phyloP scores from a whole-genome alignment of 1,140 invertebrate species.

The Ceratina calcarata region DNA sequence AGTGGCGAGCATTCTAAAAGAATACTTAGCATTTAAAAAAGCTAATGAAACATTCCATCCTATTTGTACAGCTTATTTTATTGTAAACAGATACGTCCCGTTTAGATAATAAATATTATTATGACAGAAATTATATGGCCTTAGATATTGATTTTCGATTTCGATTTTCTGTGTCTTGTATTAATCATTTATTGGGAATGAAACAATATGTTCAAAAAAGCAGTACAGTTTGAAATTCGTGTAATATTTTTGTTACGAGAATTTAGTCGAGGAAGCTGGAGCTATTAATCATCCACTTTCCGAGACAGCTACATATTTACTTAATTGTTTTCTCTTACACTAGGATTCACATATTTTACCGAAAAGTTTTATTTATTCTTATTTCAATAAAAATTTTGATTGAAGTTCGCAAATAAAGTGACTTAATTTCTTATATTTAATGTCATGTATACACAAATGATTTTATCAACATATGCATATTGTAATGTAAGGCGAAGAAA shows the following conservation, averaged over 20 bases:
- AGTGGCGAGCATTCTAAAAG: slow-evolving; percentile 52
- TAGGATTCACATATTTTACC: too few species aligned
- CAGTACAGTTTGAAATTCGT: slow-evolving; percentile 20
- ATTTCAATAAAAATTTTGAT: slow-evolving; percentile 18
- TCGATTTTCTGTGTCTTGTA: slow-evolving; percentile 9
- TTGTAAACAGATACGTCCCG: slow-evolving; percentile 64
- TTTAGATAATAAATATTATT: slow-evolving; percentile 64
- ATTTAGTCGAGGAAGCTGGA: background rate
- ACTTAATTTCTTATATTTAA: slow-evolving; percentile 54
- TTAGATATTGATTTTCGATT: slow-evolving; percentile 60
- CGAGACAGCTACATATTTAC: too few species aligned
- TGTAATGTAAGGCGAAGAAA: background rate
- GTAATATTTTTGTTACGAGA: slow-evolving; percentile 14
- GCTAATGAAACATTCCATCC: slow-evolving; percentile 66
- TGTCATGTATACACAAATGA: slow-evolving; percentile 12
- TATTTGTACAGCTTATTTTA: slow-evolving; percentile 68
- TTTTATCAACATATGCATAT: slow-evolving; percentile 40
- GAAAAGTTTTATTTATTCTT: too few species aligned
- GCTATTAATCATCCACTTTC: too few species aligned
- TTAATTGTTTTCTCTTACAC: too few species aligned
- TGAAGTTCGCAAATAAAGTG: slow-evolving; percentile 12
- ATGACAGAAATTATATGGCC: slow-evolving; percentile 63
- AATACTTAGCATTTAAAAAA: slow-evolving; percentile 43
- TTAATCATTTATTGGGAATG: slow-evolving; percentile 15
- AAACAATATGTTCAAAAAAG: background rate